Evolutionary conservation across 2,797 vertebrate species (phyloP).

Genomic region (Bucorvus abyssinicus): DNA sequence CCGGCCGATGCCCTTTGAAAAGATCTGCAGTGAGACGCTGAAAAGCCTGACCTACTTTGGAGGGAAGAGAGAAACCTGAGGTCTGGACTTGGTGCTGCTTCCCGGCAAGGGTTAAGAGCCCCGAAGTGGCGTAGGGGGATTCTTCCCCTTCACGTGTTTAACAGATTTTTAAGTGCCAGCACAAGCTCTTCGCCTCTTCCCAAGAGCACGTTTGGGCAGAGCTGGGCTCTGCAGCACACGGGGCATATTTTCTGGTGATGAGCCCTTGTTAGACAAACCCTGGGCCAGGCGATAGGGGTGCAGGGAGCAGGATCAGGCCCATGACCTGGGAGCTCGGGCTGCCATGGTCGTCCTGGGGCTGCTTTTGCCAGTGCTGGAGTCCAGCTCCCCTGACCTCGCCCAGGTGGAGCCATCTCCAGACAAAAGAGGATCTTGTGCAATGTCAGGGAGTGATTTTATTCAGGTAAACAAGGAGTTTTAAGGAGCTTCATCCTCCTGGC

Average conservation of each 20-base stretch:
- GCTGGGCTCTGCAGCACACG: background rate
- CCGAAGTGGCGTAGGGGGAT: background rate
- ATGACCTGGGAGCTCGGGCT: background rate
- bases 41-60: conserved; percentile 55
- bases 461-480: conserved; percentile 35
- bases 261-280: background rate
- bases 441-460: background rate
- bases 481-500: background rate
- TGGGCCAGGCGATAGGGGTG: background rate
- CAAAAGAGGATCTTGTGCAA: background rate
- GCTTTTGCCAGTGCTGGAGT: background rate
- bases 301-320: background rate
- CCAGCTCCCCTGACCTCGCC: background rate
- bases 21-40: background rate
- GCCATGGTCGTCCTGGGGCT: rapidly evolving
- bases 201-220: background rate
- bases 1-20: background rate
- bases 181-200: rapidly evolving
- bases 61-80: conserved; percentile 1
- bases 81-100: background rate
- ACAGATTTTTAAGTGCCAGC: background rate
- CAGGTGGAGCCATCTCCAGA: background rate
- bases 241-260: background rate
- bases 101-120: conserved; percentile 20
- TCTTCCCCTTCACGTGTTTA: rapidly evolving